Base-by-base conservation (phyloP, 1,140 invertebrate genomes). In the Drosophila parvula region DNA sequence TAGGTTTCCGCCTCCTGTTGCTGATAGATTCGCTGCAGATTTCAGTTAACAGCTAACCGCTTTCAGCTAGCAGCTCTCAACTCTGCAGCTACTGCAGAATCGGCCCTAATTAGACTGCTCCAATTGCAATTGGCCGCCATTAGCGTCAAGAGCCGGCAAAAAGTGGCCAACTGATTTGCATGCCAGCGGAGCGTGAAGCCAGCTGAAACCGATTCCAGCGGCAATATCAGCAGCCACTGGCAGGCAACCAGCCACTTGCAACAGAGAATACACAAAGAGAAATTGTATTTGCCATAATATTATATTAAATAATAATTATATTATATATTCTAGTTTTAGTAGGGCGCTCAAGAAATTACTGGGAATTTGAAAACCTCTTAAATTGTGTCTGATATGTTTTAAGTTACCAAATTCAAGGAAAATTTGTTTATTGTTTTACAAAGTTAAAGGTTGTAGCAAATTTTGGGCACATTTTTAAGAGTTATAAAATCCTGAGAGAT, bases 51-150 rank as follows among this genome's bases (percentile, higher is more conserved):
- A 27, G 45, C 27, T 71, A 27, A 40, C 55, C 48, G 43, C 58
- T 48, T 61, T 5, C 45, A 47, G 81, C 81, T 80, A 80, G 57
- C 45, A 28, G 41, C 30, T 74, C 18, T 32, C 48, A 59, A 41
- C 62, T 45, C 56, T 10, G 47, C 18, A 48, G 82, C 82, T 84
- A 84, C 81, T 78, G 79, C 77, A 67, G 67, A 63, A 77, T 62
- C 60, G 70, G 53, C 69, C 74, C 78, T 83, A 77, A 82, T 79
- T 75, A 78, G 73, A 64, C 79, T 62, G 74, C 61, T 78, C 76
- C 78, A 73, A 69, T 86, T 91, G 76, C 79, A 86, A 80, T 90
- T 89, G 79, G 83, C 64, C 64, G 80, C 83, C 83, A 86, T 86
- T 86, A 83, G 78, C 91, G 90, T 89, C 89, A 90, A 90, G 61